phyloP scores from a whole-genome alignment of 2,888 invertebrate species.

The Agrotis puta region DNA sequence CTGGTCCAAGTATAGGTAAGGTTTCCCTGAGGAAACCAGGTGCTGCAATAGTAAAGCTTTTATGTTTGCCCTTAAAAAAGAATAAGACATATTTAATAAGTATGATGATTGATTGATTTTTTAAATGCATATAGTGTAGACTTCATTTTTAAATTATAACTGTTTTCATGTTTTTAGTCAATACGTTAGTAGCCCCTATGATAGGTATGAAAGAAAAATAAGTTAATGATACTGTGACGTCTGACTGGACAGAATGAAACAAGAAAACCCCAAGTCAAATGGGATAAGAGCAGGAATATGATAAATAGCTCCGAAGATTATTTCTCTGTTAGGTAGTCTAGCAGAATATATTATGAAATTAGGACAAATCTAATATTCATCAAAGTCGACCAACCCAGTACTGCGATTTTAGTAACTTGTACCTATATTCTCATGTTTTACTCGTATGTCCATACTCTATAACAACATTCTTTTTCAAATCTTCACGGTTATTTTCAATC shows the following conservation, averaged over 20 bases:
- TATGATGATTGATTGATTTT: too few relatives aligned
- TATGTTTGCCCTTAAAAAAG: too few relatives aligned
- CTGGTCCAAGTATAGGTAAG: constrained; percentile 4
- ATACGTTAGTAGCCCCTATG: not conserved
- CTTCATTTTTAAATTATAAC: not conserved
- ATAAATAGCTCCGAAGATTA: too few relatives aligned
- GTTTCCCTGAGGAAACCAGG: constrained; percentile 24
- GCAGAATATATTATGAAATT: not conserved
- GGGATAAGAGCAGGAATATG: too few relatives aligned
- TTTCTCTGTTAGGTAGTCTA: too few relatives aligned
- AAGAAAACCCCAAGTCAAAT: too few relatives aligned
- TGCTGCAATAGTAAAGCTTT: too few relatives aligned
- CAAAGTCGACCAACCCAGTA: not conserved
- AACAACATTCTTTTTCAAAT: constrained; percentile 1
- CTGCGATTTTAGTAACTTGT: constrained; percentile 15
- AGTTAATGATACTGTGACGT: too few relatives aligned
- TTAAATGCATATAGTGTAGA: too few relatives aligned
- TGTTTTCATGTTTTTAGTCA: not conserved
- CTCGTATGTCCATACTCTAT: constrained; percentile 6
- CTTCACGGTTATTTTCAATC: not conserved
- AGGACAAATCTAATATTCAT: constrained; percentile 15
- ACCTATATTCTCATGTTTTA: constrained; percentile 17
- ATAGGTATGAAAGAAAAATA: too few relatives aligned
- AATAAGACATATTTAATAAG: too few relatives aligned
- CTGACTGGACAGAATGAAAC: too few relatives aligned